A percentile compares a stretch with the other conserved stretches of the same genome.
Conservation (phyloP, 1,140 invertebrate genomes). For the Bombus confusus region DNA sequence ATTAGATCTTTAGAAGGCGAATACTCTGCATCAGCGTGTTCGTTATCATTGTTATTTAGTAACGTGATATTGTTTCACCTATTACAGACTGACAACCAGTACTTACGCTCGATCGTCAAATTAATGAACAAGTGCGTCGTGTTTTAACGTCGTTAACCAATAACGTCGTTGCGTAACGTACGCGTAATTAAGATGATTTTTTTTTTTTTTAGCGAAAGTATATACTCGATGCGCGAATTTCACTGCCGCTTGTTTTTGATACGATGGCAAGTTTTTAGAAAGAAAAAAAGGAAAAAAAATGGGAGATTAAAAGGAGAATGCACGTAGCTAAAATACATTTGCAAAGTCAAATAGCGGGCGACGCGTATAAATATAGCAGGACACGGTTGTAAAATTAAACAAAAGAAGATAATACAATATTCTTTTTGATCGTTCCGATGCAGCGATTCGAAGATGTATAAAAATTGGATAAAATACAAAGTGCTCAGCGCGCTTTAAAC, state of each 20-base stretch:
- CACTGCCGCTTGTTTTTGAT: too few relatives aligned
- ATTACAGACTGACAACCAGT: conserved; percentile 1
- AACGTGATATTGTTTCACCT: background rate
- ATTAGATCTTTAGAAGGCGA: background rate
- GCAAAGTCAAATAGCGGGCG: too few relatives aligned
- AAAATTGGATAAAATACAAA: background rate
- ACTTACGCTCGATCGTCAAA: conserved; percentile 3
- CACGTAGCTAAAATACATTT: too few relatives aligned
- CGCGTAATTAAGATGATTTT: background rate
- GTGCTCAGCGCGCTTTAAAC: conserved; percentile 20
- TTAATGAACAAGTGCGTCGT: background rate
- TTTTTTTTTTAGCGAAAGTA: background rate
- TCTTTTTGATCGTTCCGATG: background rate
- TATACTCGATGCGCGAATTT: too few relatives aligned
- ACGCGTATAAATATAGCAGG: too few relatives aligned
- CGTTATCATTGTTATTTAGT: conserved; percentile 37
- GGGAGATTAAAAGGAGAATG: too few relatives aligned
- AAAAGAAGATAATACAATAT: background rate
- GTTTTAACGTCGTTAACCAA: conserved; percentile 1
- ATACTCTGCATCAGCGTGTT: conserved; percentile 18
- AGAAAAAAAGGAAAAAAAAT: too few relatives aligned
- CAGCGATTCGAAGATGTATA: background rate
- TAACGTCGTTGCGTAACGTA: background rate
- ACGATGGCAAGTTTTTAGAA: too few relatives aligned
- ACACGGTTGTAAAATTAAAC: background rate